These are phyloP conservation scores for Sebastes fasciatus DNA, from an alignment of 2,113 vertebrate genomes.

Conservation along the genomic window DNA sequence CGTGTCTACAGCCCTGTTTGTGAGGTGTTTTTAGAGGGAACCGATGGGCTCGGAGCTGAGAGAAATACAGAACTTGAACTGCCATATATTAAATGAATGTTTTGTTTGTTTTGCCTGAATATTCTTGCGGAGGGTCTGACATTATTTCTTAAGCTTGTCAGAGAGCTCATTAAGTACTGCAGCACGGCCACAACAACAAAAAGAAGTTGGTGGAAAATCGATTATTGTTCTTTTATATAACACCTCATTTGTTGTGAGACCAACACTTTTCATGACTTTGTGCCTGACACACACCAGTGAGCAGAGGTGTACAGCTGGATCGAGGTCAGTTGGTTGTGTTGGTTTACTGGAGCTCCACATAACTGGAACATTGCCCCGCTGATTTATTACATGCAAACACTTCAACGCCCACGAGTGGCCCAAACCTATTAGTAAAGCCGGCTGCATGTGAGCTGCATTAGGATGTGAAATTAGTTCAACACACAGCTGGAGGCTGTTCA, in stretches of 20 bases:
- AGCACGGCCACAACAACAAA: not conserved
- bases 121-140: not conserved
- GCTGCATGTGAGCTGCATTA: conserved; percentile 9
- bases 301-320: no score
- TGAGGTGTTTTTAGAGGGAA: no score
- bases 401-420: conserved; percentile 20
- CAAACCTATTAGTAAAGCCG: conserved; percentile 3
- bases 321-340: not conserved
- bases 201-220: not conserved
- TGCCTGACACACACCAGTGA: no score
- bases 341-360: not conserved
- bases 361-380: not conserved
- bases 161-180: not conserved
- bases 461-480: conserved; percentile 30
- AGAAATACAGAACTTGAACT: not conserved
- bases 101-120: not conserved
- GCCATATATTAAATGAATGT: not conserved
- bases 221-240: not conserved
- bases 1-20: no score
- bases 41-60: not conserved
- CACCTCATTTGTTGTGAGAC: not conserved
- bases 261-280: not conserved
- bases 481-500: conserved; percentile 21
- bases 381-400: conserved; percentile 42
- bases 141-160: not conserved